Conservation (phyloP, 2,888 invertebrate genomes). For the Xylota segnis region DNA sequence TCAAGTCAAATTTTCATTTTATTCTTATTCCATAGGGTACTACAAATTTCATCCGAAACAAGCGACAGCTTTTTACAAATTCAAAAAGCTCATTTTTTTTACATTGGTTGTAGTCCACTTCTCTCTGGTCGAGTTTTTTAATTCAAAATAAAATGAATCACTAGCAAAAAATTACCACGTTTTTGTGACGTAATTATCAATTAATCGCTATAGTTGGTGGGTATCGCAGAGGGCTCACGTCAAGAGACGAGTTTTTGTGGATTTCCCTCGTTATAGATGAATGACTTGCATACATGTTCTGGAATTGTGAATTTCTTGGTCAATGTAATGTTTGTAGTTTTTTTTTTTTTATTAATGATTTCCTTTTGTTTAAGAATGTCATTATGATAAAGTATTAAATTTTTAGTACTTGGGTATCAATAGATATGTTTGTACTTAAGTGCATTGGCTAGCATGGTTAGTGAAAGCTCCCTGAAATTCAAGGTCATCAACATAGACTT, state of each 20-base stretch:
- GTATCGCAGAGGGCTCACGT: neutral
- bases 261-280: slow-evolving; percentile 44
- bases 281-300: slow-evolving; percentile 21
- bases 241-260: slow-evolving; percentile 18
- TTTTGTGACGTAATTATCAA: slow-evolving; percentile 35
- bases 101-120: neutral
- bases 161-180: slow-evolving; percentile 9
- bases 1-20: too few relatives aligned
- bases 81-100: slow-evolving; percentile 13
- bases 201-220: neutral
- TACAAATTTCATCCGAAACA: neutral
- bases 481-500: neutral
- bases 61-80: neutral
- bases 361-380: neutral
- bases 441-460: neutral
- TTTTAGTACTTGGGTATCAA: neutral
- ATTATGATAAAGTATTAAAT: neutral
- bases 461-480: neutral
- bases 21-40: slow-evolving; percentile 9
- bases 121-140: neutral
- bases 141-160: slow-evolving; percentile 23
- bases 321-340: slow-evolving; percentile 24
- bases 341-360: neutral
- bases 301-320: slow-evolving; percentile 42
- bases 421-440: too few relatives aligned